Conservation (phyloP, 2,113 vertebrate species). For the Prionailurus bengalensis region DNA sequence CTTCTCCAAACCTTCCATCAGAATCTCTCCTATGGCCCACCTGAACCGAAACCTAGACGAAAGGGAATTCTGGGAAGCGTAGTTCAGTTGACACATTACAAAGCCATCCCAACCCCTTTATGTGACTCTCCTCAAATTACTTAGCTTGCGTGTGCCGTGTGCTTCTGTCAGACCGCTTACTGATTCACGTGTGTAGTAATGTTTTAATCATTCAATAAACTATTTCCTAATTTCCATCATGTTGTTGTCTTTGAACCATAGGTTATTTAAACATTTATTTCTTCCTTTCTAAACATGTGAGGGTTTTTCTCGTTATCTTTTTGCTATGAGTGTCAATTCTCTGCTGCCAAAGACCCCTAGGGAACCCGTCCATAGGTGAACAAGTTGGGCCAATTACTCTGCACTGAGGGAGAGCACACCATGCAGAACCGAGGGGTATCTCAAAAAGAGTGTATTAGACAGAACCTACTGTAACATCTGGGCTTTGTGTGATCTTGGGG, state of each 20-base stretch:
- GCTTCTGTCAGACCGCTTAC: not conserved
- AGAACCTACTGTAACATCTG: not conserved
- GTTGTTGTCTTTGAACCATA: not conserved
- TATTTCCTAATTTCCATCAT: conserved; percentile 5
- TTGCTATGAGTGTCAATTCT: not conserved
- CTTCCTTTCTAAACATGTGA: not conserved
- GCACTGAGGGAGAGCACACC: not conserved
- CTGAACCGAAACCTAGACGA: not conserved
- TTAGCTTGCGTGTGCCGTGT: not conserved
- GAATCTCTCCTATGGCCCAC: not conserved
- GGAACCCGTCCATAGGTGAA: not conserved
- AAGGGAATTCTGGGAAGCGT: not conserved
- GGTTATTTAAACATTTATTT: conserved; percentile 15
- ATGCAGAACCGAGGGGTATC: not conserved
- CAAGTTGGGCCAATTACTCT: not conserved
- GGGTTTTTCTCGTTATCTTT: conserved; percentile 18
- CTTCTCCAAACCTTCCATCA: not conserved
- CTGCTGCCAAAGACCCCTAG: not conserved
- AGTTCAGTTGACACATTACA: not conserved
- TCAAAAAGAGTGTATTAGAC: not conserved
- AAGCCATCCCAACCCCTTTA: not conserved
- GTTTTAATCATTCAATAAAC: not conserved
- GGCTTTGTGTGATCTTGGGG: not conserved
- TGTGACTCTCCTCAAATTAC: not conserved
- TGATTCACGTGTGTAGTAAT: not conserved